Percentiles rank a stretch among this genome's conserved stretches.
Evolutionary conservation across 2,888 invertebrate species (phyloP).

Genomic region (Luperina testacea): DNA sequence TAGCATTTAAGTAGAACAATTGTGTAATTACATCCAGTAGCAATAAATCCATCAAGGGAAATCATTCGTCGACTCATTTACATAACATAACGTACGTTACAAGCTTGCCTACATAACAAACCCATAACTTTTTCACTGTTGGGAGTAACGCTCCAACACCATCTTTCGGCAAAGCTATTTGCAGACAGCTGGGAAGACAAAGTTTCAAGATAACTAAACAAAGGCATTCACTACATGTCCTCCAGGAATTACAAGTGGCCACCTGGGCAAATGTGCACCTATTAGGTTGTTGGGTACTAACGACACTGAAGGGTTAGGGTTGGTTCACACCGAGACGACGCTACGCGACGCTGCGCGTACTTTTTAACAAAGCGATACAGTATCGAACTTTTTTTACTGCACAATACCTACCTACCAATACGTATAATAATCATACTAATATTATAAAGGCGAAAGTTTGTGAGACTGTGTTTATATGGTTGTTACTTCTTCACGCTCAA

Average conservation of each 20-base stretch:
- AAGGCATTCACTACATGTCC: slow-evolving; percentile 32
- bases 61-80: no score
- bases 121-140: no score
- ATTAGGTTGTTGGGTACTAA: slow-evolving; percentile 1
- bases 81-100: no score
- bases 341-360: neutral
- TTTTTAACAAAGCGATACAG: neutral
- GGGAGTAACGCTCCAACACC: neutral
- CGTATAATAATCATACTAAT: no score
- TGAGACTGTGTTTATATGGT: no score
- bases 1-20: no score
- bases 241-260: slow-evolving; percentile 45
- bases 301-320: slow-evolving; percentile 2
- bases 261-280: slow-evolving; percentile 33
- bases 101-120: no score
- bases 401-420: neutral
- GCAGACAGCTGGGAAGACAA: neutral
- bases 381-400: neutral
- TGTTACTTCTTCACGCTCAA: no score
- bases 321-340: neutral
- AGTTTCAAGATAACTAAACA: slow-evolving; percentile 25
- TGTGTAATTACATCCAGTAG: no score
- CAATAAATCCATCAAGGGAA: no score
- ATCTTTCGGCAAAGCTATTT: neutral
- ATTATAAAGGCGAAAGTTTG: no score